Conservation (phyloP, 2,888 invertebrate species). For the Nomada goodeniana region DNA sequence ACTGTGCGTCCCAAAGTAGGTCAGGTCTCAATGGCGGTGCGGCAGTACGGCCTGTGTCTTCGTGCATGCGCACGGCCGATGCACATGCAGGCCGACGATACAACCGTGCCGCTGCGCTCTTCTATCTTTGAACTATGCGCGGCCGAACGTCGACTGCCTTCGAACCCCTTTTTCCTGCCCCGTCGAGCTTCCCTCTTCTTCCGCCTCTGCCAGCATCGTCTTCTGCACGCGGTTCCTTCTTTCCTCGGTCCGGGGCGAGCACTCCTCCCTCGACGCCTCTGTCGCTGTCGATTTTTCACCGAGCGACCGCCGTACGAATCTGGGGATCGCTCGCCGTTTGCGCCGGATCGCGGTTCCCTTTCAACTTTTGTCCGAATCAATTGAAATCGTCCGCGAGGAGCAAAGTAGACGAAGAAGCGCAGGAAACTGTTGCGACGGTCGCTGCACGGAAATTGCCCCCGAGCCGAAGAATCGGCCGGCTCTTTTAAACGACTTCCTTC, state of each 20-base stretch:
- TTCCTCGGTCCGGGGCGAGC: neutral
- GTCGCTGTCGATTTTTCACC: slow-evolving; percentile 17
- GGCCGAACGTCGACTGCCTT: slow-evolving; percentile 49
- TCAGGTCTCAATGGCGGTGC: slow-evolving; percentile 74
- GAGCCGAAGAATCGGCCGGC: slow-evolving; percentile 42
- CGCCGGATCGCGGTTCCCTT: neutral
- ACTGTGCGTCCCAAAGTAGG: slow-evolving; percentile 73
- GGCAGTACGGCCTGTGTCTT: slow-evolving; percentile 49
- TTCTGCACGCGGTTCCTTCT: neutral
- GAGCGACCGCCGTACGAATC: slow-evolving; percentile 2
- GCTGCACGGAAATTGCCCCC: slow-evolving; percentile 34
- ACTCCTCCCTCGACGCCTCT: neutral
- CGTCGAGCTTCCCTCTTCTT: slow-evolving; percentile 4
- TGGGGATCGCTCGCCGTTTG: neutral
- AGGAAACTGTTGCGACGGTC: slow-evolving; percentile 32
- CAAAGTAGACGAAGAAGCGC: slow-evolving; percentile 18
- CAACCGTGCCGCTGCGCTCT: slow-evolving; percentile 46
- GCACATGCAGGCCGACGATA: slow-evolving; percentile 56
- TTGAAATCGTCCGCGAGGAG: slow-evolving; percentile 34
- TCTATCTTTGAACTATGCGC: slow-evolving; percentile 74
- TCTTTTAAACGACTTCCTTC: slow-evolving; percentile 56
- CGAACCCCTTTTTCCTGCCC: slow-evolving; percentile 36
- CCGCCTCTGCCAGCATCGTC: slow-evolving; percentile 1
- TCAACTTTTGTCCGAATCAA: neutral
- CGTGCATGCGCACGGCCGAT: slow-evolving; percentile 48